Evolutionary conservation across 2,113 vertebrate genomes (phyloP), one percentile per base, ranked within the genome.

Genomic region (Larimichthys polyactis): DNA sequence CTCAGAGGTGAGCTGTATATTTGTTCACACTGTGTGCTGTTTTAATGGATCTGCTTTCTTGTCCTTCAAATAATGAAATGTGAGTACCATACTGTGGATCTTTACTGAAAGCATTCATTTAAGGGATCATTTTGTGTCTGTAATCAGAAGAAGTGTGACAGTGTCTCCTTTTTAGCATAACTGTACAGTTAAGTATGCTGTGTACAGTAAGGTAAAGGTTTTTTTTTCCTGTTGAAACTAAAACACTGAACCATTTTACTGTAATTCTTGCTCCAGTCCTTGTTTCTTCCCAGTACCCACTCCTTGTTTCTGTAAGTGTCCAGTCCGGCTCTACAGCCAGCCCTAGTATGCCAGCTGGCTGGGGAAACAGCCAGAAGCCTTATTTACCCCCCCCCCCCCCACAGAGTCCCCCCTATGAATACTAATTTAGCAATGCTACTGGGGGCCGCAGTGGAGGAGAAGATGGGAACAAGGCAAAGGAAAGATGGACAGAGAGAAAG

Each of bases 341-440:
- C 27, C 48, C 75, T 79, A 79, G 88, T 72, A 67, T 86, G 86
- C 91, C 88, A 91, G 90, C 92, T 90, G 90, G 90, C 89, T 68
- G 49, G 66, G 75, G 84, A 73, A 85, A 81, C 82, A 84, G 80
- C 80, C 89, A 90, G 85, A 58, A 88, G 85, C 75, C 84, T 87
- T 84, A 78, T 87, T 83, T 69, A 79, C 73, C 75, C 84, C 64
- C 60, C 74, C 73, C 75, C 82, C 64, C 60, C 74, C 16, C 73
- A 71, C 74, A 75, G 29, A 82, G 63, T 72, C 64, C 63, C 79
- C 86, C 78, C 66, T 74, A 90, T 92, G 92, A 93, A 93, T 93
- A 91, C 88, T 89, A 89, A 91, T 86, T 76, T 46, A 43, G 69
- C 44, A 62, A 66, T 71, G 86, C 71, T 76, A 81, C 57, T 9